phyloP scores from a whole-genome alignment of 2,888 invertebrate genomes.

The Hemistola chrysoprasaria region DNA sequence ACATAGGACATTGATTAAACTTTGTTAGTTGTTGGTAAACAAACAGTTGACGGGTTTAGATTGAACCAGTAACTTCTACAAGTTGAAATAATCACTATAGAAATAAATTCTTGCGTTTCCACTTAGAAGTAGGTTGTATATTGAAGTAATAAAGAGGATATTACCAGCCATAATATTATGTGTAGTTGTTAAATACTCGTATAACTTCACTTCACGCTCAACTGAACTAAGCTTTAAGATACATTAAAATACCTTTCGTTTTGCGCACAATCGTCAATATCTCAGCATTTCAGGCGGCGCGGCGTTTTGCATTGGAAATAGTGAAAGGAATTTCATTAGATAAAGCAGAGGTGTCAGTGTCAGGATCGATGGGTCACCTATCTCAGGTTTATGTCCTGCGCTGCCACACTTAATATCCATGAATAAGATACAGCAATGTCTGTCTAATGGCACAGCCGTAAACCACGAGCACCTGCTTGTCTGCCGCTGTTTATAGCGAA shows the following conservation, averaged over 20 bases:
- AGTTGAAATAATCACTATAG: neutral
- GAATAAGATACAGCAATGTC: slow-evolving; percentile 36
- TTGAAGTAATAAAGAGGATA: too few species aligned
- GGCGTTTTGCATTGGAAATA: slow-evolving; percentile 25
- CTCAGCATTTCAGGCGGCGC: slow-evolving; percentile 9
- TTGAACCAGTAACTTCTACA: neutral
- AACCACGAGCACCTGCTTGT: slow-evolving; percentile 25
- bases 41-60: neutral
- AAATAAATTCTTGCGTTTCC: neutral
- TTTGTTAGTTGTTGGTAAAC: slow-evolving; percentile 9
- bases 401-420: slow-evolving; percentile 34
- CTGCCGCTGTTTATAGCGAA: slow-evolving; percentile 31
- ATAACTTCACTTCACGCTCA: too few species aligned
- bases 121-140: too few species aligned
- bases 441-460: slow-evolving; percentile 34
- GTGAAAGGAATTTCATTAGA: slow-evolving; percentile 27
- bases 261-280: neutral
- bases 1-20: slow-evolving; percentile 10
- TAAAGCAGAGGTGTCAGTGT: slow-evolving; percentile 27
- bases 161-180: too few species aligned
- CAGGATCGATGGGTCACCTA: slow-evolving; percentile 41
- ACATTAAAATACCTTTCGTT: neutral
- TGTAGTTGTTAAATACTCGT: too few species aligned
- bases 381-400: slow-evolving; percentile 38
- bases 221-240: too few species aligned